A percentile compares a stretch with the other conserved stretches of the same genome.
Conservation (phyloP, 2,113 vertebrate species). For the Phocoena sinus region DNA sequence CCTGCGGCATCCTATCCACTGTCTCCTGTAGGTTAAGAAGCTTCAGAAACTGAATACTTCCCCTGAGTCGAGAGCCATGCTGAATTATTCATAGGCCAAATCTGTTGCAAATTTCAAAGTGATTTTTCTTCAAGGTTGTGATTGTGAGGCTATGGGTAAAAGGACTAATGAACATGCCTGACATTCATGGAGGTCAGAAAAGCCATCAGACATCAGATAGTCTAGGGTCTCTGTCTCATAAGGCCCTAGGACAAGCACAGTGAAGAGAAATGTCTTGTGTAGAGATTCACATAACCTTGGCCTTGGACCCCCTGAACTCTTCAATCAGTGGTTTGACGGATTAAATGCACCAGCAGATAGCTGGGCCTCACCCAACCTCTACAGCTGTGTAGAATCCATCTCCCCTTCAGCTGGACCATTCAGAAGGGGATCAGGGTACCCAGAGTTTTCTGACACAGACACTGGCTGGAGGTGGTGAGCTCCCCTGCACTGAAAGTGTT, state of each 20-base stretch:
- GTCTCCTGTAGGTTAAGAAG: constrained; percentile 42
- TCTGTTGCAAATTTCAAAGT: constrained; percentile 24
- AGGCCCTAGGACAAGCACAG: neutral
- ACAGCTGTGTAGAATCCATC: neutral
- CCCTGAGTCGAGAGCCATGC: neutral
- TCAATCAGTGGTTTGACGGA: neutral
- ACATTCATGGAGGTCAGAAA: neutral
- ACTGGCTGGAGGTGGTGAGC: neutral
- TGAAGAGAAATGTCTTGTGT: neutral
- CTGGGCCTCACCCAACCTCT: neutral
- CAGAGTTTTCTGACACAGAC: neutral
- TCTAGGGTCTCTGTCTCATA: neutral
- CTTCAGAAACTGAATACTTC: constrained; percentile 69
- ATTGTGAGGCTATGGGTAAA: neutral
- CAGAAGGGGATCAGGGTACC: neutral
- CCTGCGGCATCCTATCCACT: constrained; percentile 35
- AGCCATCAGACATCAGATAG: neutral
- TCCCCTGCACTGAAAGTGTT: neutral
- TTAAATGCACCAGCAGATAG: neutral
- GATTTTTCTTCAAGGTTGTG: constrained; percentile 55
- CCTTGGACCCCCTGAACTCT: neutral
- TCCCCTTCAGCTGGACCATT: neutral
- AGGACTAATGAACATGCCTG: neutral
- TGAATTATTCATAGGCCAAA: constrained; percentile 70
- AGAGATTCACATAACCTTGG: neutral